These are phyloP conservation scores for Ophiodon elongatus DNA, from an alignment of 2,113 vertebrate species.

Conservation along the genomic window DNA sequence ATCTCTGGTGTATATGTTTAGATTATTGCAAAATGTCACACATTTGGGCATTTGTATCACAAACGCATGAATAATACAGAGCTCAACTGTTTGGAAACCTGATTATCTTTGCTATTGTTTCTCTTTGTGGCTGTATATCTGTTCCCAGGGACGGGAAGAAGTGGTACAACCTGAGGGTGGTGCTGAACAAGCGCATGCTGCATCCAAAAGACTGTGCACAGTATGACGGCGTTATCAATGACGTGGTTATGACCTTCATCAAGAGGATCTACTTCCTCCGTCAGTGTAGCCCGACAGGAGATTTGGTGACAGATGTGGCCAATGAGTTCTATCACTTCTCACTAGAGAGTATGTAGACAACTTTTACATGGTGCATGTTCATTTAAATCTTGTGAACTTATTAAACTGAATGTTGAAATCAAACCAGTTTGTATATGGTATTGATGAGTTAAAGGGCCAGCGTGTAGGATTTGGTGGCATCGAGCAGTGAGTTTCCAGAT, in stretches of 20 bases:
- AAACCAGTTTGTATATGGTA: neutral
- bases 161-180: constrained; percentile 81
- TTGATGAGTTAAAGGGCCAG: neutral
- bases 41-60: too few relatives aligned
- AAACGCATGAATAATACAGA: neutral
- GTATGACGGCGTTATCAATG: constrained; percentile 74
- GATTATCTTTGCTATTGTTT: neutral
- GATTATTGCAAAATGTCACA: too few relatives aligned
- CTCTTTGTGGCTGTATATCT: neutral
- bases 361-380: neutral
- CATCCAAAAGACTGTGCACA: constrained; percentile 76
- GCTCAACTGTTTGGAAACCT: neutral
- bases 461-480: neutral
- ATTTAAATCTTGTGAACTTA: neutral
- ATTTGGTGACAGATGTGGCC: constrained; percentile 77
- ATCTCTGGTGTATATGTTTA: too few relatives aligned
- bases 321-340: constrained; percentile 85
- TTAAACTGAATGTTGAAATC: neutral
- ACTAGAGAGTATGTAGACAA: constrained; percentile 80
- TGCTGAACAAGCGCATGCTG: constrained; percentile 86
- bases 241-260: constrained; percentile 82
- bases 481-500: neutral
- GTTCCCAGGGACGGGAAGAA: constrained; percentile 78
- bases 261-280: constrained; percentile 74
- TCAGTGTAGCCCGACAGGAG: constrained; percentile 75